These are phyloP conservation scores for Amphilophus citrinellus DNA, from an alignment of 2,113 vertebrate genomes.

Conservation along the genomic window DNA sequence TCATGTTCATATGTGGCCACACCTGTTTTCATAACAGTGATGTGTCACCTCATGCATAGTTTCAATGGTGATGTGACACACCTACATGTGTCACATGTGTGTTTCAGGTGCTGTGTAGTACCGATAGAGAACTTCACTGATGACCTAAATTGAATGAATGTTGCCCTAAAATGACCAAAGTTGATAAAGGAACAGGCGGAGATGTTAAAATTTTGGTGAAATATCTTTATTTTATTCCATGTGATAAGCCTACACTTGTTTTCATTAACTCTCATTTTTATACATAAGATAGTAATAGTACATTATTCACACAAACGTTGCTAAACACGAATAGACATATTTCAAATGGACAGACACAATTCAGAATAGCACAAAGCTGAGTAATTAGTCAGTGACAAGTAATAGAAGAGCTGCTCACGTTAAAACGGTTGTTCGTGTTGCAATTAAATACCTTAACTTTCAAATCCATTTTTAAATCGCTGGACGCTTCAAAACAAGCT, in stretches of 20 bases:
- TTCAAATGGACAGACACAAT: slow-evolving; percentile 87
- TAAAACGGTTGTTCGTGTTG: slow-evolving; percentile 75
- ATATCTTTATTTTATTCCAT: slow-evolving; percentile 87
- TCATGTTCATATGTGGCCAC: slow-evolving; percentile 28
- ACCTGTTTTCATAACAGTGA: slow-evolving; percentile 21
- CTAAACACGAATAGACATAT: slow-evolving; percentile 93
- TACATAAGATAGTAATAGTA: slow-evolving; percentile 90
- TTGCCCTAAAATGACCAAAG: not conserved
- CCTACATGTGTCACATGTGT: not conserved
- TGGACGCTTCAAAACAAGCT: slow-evolving; percentile 70
- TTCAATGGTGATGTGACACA: slow-evolving; percentile 19
- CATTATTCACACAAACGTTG: slow-evolving; percentile 89
- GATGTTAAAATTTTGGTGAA: slow-evolving; percentile 81
- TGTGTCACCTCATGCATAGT: not conserved
- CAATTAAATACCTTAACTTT: slow-evolving; percentile 61
- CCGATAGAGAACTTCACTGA: not conserved
- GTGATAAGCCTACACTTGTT: slow-evolving; percentile 87
- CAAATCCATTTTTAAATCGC: slow-evolving; percentile 59
- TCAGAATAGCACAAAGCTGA: slow-evolving; percentile 87
- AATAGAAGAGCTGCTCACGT: slow-evolving; percentile 77
- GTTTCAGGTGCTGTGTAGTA: not conserved
- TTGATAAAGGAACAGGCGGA: not conserved
- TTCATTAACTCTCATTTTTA: slow-evolving; percentile 81
- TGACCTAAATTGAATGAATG: not conserved
- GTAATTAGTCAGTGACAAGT: slow-evolving; percentile 86